A percentile compares a stretch with the other conserved stretches of the same genome.
phyloP scores from a whole-genome alignment of 2,113 vertebrate genomes.

The Sturnira hondurensis region DNA sequence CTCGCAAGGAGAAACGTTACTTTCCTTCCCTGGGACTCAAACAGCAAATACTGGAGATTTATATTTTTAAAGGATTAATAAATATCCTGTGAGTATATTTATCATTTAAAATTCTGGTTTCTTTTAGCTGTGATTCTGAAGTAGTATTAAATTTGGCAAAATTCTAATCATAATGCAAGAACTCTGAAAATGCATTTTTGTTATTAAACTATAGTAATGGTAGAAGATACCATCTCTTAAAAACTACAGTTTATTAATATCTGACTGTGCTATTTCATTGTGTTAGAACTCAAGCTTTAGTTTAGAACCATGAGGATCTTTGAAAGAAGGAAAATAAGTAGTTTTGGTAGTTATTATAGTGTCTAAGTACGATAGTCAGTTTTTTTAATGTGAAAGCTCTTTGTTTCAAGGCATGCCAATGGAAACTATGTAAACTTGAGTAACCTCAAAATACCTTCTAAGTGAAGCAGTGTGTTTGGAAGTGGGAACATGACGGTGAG shows the following conservation, averaged over 20 bases:
- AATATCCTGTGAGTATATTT: neutral
- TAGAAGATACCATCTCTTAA: neutral
- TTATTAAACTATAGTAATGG: neutral
- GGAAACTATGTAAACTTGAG: neutral
- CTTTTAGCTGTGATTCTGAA: neutral
- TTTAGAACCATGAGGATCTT: constrained; percentile 19
- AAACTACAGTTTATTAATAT: neutral
- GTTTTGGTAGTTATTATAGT: neutral
- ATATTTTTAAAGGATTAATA: constrained; percentile 27
- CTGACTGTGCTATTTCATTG: neutral
- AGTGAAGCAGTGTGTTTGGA: neutral
- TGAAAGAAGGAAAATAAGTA: constrained; percentile 13
- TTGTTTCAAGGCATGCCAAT: neutral
- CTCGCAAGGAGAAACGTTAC: neutral
- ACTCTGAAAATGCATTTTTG: neutral
- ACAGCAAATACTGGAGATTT: constrained; percentile 20
- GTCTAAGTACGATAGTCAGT: neutral
- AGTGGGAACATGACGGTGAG: neutral
- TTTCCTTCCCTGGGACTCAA: neutral
- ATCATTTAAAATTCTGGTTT: neutral
- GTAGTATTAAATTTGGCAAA: neutral
- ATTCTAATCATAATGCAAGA: neutral
- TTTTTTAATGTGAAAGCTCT: neutral
- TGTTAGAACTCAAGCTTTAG: constrained; percentile 13
- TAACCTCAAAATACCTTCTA: constrained; percentile 29